Conservation (phyloP, 1,140 invertebrate genomes). For the Nylanderia fulva region DNA sequence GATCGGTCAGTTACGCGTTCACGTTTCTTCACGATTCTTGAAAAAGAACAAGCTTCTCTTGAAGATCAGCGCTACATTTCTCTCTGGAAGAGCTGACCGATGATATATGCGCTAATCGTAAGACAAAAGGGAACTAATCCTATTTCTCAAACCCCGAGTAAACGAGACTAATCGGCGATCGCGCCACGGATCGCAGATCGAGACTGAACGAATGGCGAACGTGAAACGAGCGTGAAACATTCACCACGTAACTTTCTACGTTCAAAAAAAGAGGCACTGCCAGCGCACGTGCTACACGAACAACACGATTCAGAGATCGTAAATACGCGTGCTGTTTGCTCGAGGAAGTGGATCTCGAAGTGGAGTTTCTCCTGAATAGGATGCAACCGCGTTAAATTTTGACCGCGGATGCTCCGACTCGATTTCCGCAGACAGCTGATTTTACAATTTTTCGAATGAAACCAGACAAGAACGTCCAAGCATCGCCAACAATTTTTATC, state of each 20-base stretch:
- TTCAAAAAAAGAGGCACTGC: not conserved
- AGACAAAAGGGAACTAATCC: not conserved
- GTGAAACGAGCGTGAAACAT: slow-evolving; percentile 10
- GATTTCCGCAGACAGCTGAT: not conserved
- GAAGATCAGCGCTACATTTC: not conserved
- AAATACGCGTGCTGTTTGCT: not conserved
- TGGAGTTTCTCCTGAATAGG: not conserved
- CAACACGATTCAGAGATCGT: not conserved
- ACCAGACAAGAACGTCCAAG: not conserved
- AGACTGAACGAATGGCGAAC: slow-evolving; percentile 29
- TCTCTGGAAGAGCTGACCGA: not conserved
- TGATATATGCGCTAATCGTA: not conserved
- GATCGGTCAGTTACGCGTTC: not conserved
- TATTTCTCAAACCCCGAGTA: no score
- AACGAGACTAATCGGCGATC: not conserved
- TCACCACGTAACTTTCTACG: slow-evolving; percentile 39
- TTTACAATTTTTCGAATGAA: no score
- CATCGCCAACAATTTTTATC: not conserved
- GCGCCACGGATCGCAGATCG: not conserved
- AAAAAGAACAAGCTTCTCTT: not conserved
- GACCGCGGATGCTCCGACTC: not conserved
- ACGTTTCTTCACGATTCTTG: not conserved
- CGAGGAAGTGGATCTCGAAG: slow-evolving; percentile 6
- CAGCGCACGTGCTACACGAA: not conserved
- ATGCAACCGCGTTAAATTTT: not conserved